Conservation (phyloP, 2,113 vertebrate species). For the Alligator sinensis region DNA sequence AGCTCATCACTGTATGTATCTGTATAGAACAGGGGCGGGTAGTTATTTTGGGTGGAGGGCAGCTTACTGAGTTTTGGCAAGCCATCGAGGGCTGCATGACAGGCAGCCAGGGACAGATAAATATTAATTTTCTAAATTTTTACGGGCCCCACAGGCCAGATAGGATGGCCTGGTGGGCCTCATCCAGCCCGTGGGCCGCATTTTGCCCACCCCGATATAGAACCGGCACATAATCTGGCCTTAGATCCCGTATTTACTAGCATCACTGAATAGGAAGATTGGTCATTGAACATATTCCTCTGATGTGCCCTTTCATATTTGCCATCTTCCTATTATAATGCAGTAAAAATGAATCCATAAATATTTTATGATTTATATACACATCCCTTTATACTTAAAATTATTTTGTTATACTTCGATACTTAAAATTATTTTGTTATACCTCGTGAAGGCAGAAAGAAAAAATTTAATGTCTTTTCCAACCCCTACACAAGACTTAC, state of each 20-base stretch:
- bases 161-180: too few species aligned
- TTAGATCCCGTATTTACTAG: neutral
- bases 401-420: neutral
- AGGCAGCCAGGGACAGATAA: too few species aligned
- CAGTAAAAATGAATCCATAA: neutral
- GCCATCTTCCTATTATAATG: neutral
- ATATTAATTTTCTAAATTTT: too few species aligned
- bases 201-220: too few species aligned
- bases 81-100: too few species aligned
- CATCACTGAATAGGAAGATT: neutral
- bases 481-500: neutral
- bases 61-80: too few species aligned
- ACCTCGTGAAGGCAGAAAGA: neutral
- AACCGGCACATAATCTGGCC: neutral
- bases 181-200: too few species aligned
- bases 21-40: neutral
- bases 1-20: neutral
- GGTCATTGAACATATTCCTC: neutral
- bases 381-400: neutral
- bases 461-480: neutral
- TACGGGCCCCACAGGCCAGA: too few species aligned
- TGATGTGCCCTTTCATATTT: neutral
- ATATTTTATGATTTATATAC: neutral
- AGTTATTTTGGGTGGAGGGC: too few species aligned
- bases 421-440: neutral